These are phyloP conservation scores for Luehdorfia chinensis DNA, from an alignment of 1,140 invertebrate genomes.

Conservation along the genomic window DNA sequence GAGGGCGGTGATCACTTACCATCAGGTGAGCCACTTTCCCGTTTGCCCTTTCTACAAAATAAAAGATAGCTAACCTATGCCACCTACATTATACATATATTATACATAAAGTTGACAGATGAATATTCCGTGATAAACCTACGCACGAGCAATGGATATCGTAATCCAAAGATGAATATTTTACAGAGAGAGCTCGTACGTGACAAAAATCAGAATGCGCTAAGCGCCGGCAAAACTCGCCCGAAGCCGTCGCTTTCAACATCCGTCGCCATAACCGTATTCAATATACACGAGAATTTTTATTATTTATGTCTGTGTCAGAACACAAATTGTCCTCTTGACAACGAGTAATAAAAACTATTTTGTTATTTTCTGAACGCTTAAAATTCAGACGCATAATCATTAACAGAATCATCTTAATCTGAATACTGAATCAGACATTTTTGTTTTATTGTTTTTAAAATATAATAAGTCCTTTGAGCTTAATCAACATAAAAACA, in stretches of 20 bases:
- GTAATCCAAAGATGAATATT: conserved; percentile 1
- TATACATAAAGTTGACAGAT: too few species aligned
- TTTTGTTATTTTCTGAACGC: neutral
- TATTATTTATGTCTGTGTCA: conserved; percentile 10
- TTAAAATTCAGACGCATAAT: neutral
- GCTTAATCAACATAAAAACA: too few species aligned
- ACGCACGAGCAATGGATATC: neutral
- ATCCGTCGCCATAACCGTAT: conserved; percentile 14
- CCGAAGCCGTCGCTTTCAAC: too few species aligned
- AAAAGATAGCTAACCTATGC: too few species aligned
- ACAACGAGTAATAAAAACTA: conserved; percentile 5
- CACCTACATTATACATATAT: too few species aligned
- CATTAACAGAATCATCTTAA: too few species aligned
- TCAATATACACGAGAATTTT: conserved; percentile 14
- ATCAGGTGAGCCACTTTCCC: too few species aligned
- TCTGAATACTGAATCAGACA: too few species aligned
- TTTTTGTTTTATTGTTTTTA: too few species aligned
- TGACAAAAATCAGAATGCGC: conserved; percentile 13
- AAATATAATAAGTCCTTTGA: too few species aligned
- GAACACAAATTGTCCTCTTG: conserved; percentile 12
- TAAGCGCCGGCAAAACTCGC: conserved; percentile 1
- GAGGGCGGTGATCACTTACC: too few species aligned
- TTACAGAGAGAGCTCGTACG: conserved; percentile 3
- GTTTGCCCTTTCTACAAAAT: too few species aligned
- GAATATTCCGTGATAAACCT: neutral